Evolutionary conservation across 2,113 vertebrate genomes (phyloP).

Genomic region (Conger conger): DNA sequence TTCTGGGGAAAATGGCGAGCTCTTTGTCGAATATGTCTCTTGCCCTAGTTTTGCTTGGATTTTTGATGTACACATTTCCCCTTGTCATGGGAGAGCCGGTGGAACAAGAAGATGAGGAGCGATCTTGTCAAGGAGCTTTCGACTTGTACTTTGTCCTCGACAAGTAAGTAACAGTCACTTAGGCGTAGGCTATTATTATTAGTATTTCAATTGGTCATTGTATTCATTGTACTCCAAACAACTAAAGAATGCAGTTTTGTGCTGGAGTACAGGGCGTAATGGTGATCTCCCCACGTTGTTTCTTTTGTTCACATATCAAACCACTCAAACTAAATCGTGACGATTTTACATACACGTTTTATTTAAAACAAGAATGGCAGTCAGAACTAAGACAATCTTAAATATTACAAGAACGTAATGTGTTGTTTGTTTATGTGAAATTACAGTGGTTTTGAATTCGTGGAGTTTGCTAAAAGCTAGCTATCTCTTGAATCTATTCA

Average conservation of each 20-base stretch:
- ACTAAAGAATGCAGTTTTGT: background rate
- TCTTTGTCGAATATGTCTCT: conserved; percentile 47
- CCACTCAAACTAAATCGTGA: background rate
- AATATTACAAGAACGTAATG: background rate
- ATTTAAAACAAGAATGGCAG: background rate
- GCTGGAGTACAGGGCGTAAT: background rate
- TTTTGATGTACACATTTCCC: conserved; percentile 55
- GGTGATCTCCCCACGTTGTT: background rate
- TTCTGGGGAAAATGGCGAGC: conserved; percentile 60
- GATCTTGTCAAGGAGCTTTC: conserved; percentile 84
- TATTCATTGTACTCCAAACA: conserved; percentile 29
- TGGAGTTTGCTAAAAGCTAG: background rate
- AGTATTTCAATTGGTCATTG: background rate
- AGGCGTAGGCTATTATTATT: conserved; percentile 24
- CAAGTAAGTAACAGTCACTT: conserved; percentile 76
- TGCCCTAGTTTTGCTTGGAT: conserved; percentile 59
- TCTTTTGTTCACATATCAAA: conserved; percentile 3
- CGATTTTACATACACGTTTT: background rate
- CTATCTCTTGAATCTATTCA: background rate
- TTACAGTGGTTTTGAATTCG: background rate
- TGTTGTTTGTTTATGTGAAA: background rate
- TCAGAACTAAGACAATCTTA: background rate
- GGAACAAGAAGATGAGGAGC: conserved; percentile 62
- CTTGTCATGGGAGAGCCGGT: conserved; percentile 51
- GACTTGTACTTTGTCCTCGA: conserved; percentile 91